Base-by-base conservation (phyloP, 1,140 invertebrate species). In the Diorhabda elongata region DNA sequence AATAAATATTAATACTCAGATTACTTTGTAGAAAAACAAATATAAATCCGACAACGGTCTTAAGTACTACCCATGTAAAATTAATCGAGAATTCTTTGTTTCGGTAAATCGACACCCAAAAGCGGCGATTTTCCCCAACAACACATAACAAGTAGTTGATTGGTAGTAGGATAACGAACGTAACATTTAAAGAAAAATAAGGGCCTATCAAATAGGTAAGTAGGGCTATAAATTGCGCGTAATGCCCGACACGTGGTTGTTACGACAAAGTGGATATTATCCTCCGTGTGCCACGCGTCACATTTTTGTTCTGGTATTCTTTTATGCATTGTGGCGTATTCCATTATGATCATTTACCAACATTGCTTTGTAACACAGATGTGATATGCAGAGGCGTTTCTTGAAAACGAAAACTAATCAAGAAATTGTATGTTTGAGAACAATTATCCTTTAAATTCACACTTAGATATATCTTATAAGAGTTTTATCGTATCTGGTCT, bases 191-290 rank as follows among this genome's bases (percentile, higher is more conserved):
- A 58, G 44, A 59, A 67, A 65, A 67, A 67, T 67, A 67, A 67
- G 65, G 65, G 65, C 58, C 65, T 67, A 67, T 67, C 65, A 59
- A 67, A 61, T 67, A 61, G 58, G 58, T 67, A 67, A 67, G 65
- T 60, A 67, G 43, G 42, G 57, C 65, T 59, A 67, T 67, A 67
- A 67, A 67, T 67, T 67, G 65, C 9, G 57, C 65, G 65, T 67
- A 58, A 67, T 67, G 65, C 58, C 44, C 42, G 65, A 44, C 65
- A 61, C 65, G 65, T 67, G 65, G 43, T 67, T 67, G 65, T 67
- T 67, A 45, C 26, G 65, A 61, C 44, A 67, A 66, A 67, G 65
- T 67, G 65, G 65, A 60, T 67, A 67, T 67, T 67, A 67, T 59
- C 42, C 59, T 43, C 59, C 41, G 26, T 42, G 26, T 43, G 65